Percentiles rank a stretch among this genome's conserved stretches.
Evolutionary conservation across 2,113 vertebrate genomes (phyloP).

Genomic region (Colius striatus): DNA sequence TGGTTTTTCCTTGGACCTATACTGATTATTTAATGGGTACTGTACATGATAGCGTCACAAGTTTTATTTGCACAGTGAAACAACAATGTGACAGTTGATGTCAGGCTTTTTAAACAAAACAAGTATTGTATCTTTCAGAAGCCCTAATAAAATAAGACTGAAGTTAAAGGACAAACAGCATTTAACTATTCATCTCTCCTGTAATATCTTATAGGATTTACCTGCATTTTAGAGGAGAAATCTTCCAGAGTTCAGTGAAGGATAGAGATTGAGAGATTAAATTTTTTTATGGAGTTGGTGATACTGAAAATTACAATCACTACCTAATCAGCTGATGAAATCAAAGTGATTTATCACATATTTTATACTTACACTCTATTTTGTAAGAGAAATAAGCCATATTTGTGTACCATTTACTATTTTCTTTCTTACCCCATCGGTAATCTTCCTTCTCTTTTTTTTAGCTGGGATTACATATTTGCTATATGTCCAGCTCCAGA

Average conservation of each 20-base stretch:
- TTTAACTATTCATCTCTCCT: neutral
- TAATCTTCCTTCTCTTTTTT: constrained; percentile 92
- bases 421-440: constrained; percentile 82
- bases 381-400: neutral
- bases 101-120: neutral
- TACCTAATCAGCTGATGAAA: neutral
- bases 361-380: neutral
- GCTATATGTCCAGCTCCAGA: constrained; percentile 90
- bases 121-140: neutral
- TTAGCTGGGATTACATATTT: constrained; percentile 86
- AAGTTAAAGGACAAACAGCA: neutral
- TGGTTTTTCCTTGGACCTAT: neutral
- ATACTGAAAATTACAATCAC: neutral
- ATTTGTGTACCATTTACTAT: neutral
- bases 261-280: neutral
- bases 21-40: neutral
- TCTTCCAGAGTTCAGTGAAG: neutral
- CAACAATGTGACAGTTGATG: neutral
- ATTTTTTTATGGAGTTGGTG: neutral
- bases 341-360: neutral
- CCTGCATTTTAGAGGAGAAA: neutral
- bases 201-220: neutral
- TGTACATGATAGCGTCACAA: neutral
- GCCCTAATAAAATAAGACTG: neutral
- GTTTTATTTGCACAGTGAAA: neutral